These are phyloP conservation scores for Cyclophora albipunctata DNA, from an alignment of 2,888 invertebrate species.

Conservation along the genomic window DNA sequence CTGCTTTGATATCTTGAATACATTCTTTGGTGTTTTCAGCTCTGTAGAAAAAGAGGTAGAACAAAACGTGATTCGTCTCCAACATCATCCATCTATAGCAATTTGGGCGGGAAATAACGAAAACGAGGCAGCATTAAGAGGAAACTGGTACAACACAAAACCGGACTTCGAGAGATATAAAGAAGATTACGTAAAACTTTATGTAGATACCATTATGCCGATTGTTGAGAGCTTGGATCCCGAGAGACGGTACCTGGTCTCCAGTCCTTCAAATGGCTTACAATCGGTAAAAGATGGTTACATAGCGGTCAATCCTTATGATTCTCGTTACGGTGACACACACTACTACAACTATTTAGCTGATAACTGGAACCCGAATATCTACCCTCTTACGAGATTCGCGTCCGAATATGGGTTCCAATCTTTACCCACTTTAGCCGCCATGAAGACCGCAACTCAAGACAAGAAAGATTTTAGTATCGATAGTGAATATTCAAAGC, in stretches of 20 bases:
- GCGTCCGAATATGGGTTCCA: conserved; percentile 98
- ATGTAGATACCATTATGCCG: conserved; percentile 83
- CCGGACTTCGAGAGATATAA: conserved; percentile 74
- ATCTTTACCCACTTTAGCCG: conserved; percentile 84
- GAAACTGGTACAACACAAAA: conserved; percentile 84
- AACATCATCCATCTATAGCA: conserved; percentile 90
- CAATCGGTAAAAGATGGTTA: conserved; percentile 84
- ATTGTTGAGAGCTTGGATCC: conserved; percentile 78
- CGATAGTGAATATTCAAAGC: conserved; percentile 77
- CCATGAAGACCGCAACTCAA: conserved; percentile 78
- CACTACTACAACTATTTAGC: conserved; percentile 92
- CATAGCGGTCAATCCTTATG: conserved; percentile 85
- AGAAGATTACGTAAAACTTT: conserved; percentile 87
- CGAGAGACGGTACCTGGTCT: conserved; percentile 82
- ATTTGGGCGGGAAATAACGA: conserved; percentile 98
- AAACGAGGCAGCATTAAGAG: conserved; percentile 91
- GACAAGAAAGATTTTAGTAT: conserved; percentile 65
- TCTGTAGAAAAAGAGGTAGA: conserved; percentile 84
- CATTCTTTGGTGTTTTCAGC: conserved; percentile 39
- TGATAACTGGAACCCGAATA: conserved; percentile 87
- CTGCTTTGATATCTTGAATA: conserved; percentile 11
- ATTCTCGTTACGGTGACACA: conserved; percentile 88
- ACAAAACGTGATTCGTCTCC: conserved; percentile 87
- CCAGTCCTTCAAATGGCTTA: conserved; percentile 93
- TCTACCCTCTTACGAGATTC: conserved; percentile 89